Conservation (phyloP, 2,113 vertebrate species). For the Emydura subglobosa region DNA sequence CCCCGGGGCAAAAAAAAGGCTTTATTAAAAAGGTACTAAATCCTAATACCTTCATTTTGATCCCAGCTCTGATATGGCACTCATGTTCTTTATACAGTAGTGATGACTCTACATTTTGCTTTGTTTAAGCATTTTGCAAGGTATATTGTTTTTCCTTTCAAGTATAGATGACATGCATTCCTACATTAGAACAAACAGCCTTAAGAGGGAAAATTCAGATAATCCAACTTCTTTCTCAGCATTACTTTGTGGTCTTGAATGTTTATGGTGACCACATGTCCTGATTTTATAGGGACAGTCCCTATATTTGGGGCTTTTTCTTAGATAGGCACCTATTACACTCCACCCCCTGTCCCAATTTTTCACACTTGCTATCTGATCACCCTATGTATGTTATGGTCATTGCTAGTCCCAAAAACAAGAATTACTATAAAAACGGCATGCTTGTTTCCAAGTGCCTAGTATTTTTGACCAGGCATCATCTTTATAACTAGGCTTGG, state of each 20-base stretch:
- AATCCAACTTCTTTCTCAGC: fast-evolving
- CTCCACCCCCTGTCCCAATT: no score
- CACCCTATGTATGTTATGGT: not conserved
- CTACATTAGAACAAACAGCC: not conserved
- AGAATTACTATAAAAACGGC: fast-evolving
- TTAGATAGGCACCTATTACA: no score
- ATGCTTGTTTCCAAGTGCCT: not conserved
- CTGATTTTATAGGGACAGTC: no score
- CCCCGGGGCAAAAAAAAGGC: fast-evolving
- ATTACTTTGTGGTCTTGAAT: not conserved
- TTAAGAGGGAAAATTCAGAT: not conserved
- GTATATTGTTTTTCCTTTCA: not conserved
- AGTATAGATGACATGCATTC: not conserved
- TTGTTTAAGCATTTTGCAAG: not conserved
- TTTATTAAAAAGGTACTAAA: not conserved
- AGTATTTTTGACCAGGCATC: not conserved
- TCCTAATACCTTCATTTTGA: not conserved
- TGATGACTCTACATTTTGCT: not conserved
- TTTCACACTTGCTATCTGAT: no score
- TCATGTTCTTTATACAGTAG: fast-evolving
- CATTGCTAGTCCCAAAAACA: not conserved
- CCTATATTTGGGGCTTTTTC: no score
- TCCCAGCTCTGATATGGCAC: fast-evolving
- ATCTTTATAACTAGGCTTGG: not conserved
- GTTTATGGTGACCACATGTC: no score